phyloP scores from a whole-genome alignment of 2,113 vertebrate genomes.

The Speoplatyrhinus poulsoni region DNA sequence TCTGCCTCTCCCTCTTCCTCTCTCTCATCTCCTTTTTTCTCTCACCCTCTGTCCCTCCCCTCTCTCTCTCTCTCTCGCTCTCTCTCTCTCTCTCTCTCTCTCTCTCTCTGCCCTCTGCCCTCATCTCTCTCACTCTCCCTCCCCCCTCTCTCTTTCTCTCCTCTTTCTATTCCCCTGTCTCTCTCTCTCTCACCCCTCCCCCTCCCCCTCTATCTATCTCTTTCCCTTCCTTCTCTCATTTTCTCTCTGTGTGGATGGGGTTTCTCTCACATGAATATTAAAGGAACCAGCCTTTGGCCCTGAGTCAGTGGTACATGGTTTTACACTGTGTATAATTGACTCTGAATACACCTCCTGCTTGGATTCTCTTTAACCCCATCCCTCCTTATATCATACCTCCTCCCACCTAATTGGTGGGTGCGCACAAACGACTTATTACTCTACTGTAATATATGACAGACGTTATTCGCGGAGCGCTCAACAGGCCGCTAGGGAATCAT shows the following conservation, averaged over 20 bases:
- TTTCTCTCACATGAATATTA: constrained; percentile 54
- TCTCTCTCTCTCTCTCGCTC: constrained; percentile 4
- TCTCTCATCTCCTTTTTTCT: too few relatives aligned
- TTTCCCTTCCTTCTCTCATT: background rate
- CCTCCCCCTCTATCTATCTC: background rate
- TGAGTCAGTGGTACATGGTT: constrained; percentile 10
- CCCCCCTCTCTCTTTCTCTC: constrained; percentile 19
- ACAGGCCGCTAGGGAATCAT: constrained; percentile 26
- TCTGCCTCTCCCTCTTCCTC: background rate
- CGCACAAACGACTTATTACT: constrained; percentile 3
- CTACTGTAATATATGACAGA: background rate
- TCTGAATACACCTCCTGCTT: constrained; percentile 21
- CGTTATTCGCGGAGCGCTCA: constrained; percentile 37
- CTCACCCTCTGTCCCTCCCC: too few relatives aligned
- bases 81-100: background rate
- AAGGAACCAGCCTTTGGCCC: constrained; percentile 33
- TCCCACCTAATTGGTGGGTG: constrained; percentile 5
- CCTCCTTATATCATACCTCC: background rate
- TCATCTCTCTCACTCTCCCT: background rate
- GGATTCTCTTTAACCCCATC: constrained; percentile 2
- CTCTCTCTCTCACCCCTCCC: too few relatives aligned
- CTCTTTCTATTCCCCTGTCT: background rate
- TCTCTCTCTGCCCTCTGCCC: background rate
- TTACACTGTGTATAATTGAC: constrained; percentile 35
- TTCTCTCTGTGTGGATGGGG: constrained; percentile 7